These are phyloP conservation scores for Phorcus lineatus DNA, from an alignment of 2,888 invertebrate species.

Conservation along the genomic window DNA sequence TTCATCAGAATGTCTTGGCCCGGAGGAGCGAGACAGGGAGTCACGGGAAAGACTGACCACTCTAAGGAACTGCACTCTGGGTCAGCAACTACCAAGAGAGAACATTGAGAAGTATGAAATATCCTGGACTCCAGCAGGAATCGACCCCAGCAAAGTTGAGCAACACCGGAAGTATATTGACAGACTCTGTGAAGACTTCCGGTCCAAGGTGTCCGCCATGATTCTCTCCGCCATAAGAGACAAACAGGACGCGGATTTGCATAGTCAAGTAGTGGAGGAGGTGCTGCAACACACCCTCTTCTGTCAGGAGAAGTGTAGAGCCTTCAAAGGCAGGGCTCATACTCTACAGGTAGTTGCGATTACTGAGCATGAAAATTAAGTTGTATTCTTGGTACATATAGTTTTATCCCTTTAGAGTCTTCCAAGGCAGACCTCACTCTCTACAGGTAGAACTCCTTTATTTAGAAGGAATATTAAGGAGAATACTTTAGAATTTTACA, in stretches of 20 bases:
- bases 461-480: too few species aligned
- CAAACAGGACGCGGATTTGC: slow-evolving; percentile 77
- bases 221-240: slow-evolving; percentile 78
- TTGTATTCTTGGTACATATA: too few species aligned
- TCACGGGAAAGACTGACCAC: slow-evolving; percentile 41
- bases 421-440: too few species aligned
- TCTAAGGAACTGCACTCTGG: slow-evolving; percentile 47
- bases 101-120: slow-evolving; percentile 49
- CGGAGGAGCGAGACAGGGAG: slow-evolving; percentile 48
- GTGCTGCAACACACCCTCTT: slow-evolving; percentile 84
- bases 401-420: too few species aligned
- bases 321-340: slow-evolving; percentile 83
- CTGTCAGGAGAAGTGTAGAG: slow-evolving; percentile 83
- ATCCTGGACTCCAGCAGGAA: slow-evolving; percentile 68
- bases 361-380: too few species aligned
- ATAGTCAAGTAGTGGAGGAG: slow-evolving; percentile 81
- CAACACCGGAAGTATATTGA: slow-evolving; percentile 82
- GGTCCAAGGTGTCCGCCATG: slow-evolving; percentile 82
- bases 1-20: slow-evolving; percentile 47
- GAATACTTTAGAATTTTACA: too few species aligned
- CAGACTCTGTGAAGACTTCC: slow-evolving; percentile 82
- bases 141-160: slow-evolving; percentile 76
- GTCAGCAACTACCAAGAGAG: slow-evolving; percentile 33
- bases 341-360: slow-evolving; percentile 78
- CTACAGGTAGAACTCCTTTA: too few species aligned